Percentiles rank a stretch among this genome's conserved stretches.
phyloP scores from a whole-genome alignment of 1,140 invertebrate species.

The Drosophila albomicans region DNA sequence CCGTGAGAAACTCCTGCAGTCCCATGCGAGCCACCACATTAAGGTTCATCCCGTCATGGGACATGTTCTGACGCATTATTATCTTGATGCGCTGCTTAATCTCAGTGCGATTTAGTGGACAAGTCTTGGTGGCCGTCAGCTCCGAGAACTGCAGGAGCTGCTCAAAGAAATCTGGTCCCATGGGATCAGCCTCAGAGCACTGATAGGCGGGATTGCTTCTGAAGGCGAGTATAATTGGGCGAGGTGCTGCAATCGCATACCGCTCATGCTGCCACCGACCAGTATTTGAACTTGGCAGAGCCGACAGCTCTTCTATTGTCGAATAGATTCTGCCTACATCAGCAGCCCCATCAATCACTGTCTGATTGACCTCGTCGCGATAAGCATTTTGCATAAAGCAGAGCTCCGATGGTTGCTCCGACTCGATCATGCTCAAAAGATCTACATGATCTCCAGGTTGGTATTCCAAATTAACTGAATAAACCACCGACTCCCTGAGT shows the following conservation, averaged over 20 bases:
- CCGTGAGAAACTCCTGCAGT: constrained; percentile 32
- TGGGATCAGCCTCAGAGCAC: neutral
- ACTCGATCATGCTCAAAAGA: neutral
- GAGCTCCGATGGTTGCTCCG: neutral
- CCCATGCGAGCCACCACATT: constrained; percentile 3
- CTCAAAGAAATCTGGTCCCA: constrained; percentile 44
- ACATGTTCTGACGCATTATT: neutral
- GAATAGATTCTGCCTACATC: neutral
- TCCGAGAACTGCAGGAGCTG: constrained; percentile 56
- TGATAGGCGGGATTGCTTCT: constrained; percentile 52
- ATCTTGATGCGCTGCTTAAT: constrained; percentile 1
- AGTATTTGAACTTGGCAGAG: neutral
- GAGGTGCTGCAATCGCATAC: constrained; percentile 47
- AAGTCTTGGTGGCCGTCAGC: constrained; percentile 5
- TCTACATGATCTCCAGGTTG: neutral
- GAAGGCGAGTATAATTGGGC: constrained; percentile 35
- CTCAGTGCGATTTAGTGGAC: neutral
- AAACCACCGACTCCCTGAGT: neutral
- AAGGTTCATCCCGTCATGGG: neutral
- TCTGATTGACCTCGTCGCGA: neutral
- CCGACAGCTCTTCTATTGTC: neutral
- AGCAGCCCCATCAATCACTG: neutral
- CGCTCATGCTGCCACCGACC: constrained; percentile 34
- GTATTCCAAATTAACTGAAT: neutral
- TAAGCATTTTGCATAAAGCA: neutral